Evolutionary conservation across 1,140 invertebrate species (phyloP).

Genomic region (Diploscapter pachys): DNA sequence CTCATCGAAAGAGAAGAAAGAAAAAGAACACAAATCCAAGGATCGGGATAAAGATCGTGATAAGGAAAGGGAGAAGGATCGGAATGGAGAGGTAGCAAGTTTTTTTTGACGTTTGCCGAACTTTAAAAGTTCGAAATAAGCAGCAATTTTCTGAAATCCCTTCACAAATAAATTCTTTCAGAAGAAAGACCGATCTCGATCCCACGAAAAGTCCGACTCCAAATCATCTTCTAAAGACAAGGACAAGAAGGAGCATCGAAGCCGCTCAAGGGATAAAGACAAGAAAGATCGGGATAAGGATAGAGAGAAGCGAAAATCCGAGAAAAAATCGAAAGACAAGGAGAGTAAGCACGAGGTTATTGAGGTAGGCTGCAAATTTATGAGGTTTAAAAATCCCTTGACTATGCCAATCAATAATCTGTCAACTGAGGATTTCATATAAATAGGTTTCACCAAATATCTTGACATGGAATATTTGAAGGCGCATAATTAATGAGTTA

Average conservation of each 20-base stretch:
- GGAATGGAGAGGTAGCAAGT: constrained; percentile 7
- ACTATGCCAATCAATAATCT: too few relatives aligned
- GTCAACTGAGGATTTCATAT: too few relatives aligned
- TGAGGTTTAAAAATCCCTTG: too few relatives aligned
- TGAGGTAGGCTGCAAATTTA: too few relatives aligned
- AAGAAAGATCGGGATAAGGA: constrained; percentile 13
- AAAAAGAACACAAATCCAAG: constrained; percentile 17
- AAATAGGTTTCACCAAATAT: too few relatives aligned
- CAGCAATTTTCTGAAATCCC: too few relatives aligned
- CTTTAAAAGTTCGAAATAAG: too few relatives aligned
- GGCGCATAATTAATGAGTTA: too few relatives aligned
- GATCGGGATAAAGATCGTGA: constrained; percentile 10
- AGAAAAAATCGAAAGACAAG: background rate
- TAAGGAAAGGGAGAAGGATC: constrained; percentile 3
- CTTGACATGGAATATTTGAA: too few relatives aligned
- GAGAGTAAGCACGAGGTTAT: background rate
- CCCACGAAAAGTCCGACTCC: background rate
- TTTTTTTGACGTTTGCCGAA: background rate
- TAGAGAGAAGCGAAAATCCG: constrained; percentile 10
- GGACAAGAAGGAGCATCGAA: background rate
- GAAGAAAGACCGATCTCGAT: background rate
- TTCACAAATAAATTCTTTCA: background rate
- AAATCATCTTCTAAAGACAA: background rate
- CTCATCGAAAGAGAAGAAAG: constrained; percentile 11
- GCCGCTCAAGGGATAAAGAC: constrained; percentile 7